phyloP scores from a whole-genome alignment of 53 echinoderm and acorn worm genomes.

The Antedon mediterranea region DNA sequence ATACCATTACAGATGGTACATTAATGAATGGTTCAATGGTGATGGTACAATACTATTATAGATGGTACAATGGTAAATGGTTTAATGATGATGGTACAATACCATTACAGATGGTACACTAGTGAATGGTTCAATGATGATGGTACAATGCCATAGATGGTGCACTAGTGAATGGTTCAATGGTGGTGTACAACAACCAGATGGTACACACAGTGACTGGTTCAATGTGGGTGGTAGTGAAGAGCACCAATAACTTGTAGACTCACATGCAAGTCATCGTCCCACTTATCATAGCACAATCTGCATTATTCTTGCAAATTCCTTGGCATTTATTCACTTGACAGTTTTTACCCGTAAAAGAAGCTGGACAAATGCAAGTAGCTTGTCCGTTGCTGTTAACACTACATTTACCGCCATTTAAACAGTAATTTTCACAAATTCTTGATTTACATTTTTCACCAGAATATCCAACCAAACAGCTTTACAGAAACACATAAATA shows the following conservation, averaged over 20 bases:
- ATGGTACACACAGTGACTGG: too few species aligned
- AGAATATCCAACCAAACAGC: conserved; percentile 25
- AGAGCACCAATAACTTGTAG: background rate
- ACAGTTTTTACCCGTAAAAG: conserved; percentile 20
- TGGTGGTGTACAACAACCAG: too few species aligned
- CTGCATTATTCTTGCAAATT: background rate
- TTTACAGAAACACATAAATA: background rate
- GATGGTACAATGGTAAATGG: too few species aligned
- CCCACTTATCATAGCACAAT: background rate
- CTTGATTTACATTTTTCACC: conserved; percentile 28
- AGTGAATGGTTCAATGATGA: too few species aligned
- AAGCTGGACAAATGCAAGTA: conserved; percentile 17
- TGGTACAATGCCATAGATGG: too few species aligned
- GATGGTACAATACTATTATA: too few species aligned
- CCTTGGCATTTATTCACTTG: background rate
- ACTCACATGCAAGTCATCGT: background rate
- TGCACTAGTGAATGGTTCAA: too few species aligned
- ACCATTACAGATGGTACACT: too few species aligned
- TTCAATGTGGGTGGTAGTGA: too few species aligned
- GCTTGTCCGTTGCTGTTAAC: conserved; percentile 1
- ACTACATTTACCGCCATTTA: conserved; percentile 40
- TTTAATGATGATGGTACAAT: too few species aligned
- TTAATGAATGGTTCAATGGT: too few species aligned
- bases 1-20: too few species aligned
- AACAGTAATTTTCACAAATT: conserved; percentile 38